These are phyloP conservation scores for Achatina immaculata DNA, from an alignment of 1,140 invertebrate genomes.

Conservation along the genomic window DNA sequence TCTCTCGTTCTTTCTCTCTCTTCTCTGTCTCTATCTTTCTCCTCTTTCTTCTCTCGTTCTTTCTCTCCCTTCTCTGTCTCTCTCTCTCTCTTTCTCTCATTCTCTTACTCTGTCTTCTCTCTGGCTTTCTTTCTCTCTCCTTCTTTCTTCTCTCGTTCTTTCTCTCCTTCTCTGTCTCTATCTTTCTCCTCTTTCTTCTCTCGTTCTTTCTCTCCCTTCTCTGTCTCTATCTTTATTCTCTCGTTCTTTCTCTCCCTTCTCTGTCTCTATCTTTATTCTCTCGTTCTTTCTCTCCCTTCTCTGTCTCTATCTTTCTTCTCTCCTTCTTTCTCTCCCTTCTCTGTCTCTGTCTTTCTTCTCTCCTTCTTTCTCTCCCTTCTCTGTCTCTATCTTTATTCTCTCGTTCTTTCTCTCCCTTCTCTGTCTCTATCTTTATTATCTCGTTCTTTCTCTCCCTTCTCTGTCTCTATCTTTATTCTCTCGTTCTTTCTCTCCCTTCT, in stretches of 20 bases:
- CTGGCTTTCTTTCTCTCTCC: slow-evolving; percentile 21
- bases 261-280: neutral
- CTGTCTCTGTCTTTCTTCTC: slow-evolving; percentile 22
- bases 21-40: neutral
- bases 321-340: slow-evolving; percentile 9
- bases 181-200: slow-evolving; percentile 29
- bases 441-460: too few relatives aligned
- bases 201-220: neutral
- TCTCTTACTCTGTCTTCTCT: too few relatives aligned
- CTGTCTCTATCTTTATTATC: too few relatives aligned
- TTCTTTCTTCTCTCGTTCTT: neutral
- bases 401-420: too few relatives aligned
- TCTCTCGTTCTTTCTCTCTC: neutral
- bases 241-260: slow-evolving; percentile 13
- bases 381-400: too few relatives aligned
- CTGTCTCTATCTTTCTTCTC: neutral
- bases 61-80: neutral
- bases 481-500: too few relatives aligned
- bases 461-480: too few relatives aligned
- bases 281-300: slow-evolving; percentile 21
- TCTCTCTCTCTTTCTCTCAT: too few relatives aligned
- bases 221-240: neutral
- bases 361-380: too few relatives aligned
- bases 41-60: neutral
- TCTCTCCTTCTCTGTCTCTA: slow-evolving; percentile 17